phyloP scores from a whole-genome alignment of 1,140 invertebrate species.

The Ceratitis capitata region DNA sequence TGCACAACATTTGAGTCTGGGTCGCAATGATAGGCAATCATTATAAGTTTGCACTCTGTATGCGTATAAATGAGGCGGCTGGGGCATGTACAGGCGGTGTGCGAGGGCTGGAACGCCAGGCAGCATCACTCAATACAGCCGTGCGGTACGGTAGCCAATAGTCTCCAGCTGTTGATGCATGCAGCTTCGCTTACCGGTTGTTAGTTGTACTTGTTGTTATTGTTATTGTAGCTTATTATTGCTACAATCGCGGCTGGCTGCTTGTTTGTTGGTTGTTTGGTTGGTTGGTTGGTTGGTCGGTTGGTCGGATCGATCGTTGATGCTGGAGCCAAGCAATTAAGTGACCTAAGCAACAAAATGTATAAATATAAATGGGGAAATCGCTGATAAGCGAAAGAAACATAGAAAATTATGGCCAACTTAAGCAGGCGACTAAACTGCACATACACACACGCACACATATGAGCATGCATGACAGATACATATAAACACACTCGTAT shows the following conservation, averaged over 20 bases:
- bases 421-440: background rate
- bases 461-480: background rate
- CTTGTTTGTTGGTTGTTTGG: background rate
- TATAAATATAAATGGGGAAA: constrained; percentile 33
- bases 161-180: background rate
- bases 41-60: too few relatives aligned
- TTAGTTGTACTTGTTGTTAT: background rate
- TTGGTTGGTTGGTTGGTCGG: background rate
- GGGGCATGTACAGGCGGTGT: background rate
- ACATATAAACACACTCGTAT: background rate
- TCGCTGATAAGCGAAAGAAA: constrained; percentile 28
- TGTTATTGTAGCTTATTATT: too few relatives aligned
- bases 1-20: background rate
- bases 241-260: background rate
- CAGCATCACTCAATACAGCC: background rate
- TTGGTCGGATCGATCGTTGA: background rate
- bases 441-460: background rate
- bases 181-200: background rate
- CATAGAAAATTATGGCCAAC: constrained; percentile 26
- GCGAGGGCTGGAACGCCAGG: background rate
- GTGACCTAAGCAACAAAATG: constrained; percentile 31
- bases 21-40: background rate
- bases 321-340: constrained; percentile 19
- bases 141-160: background rate
- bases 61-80: background rate